Evolutionary conservation across 2,113 vertebrate genomes (phyloP).

Genomic region (Carassius auratus): DNA sequence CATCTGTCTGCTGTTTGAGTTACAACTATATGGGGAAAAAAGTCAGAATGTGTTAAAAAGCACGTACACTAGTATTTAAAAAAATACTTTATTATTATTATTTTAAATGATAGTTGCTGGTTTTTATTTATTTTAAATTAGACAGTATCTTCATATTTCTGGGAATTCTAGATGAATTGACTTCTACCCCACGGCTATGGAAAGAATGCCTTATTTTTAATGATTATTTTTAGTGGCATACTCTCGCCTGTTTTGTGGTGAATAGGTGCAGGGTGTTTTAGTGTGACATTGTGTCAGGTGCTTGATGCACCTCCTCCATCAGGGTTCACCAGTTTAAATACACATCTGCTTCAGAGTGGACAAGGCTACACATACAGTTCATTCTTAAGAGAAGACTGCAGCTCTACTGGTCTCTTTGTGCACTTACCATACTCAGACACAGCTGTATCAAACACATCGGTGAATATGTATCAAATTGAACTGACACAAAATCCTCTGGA

Average conservation of each 20-base stretch:
- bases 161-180: neutral
- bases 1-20: neutral
- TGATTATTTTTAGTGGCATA: neutral
- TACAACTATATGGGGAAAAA: neutral
- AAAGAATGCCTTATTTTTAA: neutral
- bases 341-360: slow-evolving; percentile 23
- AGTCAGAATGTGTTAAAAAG: neutral
- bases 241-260: neutral
- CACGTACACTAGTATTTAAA: neutral
- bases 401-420: neutral
- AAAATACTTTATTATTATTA: neutral
- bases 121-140: neutral
- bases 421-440: neutral
- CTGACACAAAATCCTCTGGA: slow-evolving; percentile 86
- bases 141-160: neutral
- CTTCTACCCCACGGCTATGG: neutral
- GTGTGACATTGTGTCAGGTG: neutral
- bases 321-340: neutral
- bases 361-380: slow-evolving; percentile 39
- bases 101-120: too few species aligned
- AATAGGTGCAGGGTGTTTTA: neutral
- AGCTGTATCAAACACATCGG: slow-evolving; percentile 38
- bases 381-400: too few species aligned
- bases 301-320: slow-evolving; percentile 52
- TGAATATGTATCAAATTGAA: slow-evolving; percentile 74